Conservation (phyloP, 2,113 vertebrate species). For the Microtus montanus region DNA sequence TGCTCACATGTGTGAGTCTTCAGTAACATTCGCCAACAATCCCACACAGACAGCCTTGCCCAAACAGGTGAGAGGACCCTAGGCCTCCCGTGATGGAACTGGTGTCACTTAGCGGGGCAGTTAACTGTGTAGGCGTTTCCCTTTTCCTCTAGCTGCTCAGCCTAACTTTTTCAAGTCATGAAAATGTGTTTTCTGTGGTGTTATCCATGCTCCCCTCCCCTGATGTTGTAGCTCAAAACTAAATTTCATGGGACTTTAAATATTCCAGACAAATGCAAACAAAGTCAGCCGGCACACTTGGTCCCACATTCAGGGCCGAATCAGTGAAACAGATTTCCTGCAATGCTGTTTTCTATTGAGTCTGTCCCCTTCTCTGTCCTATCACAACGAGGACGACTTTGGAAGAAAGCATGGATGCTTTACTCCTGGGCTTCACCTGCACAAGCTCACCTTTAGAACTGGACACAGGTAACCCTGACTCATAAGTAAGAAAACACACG, state of each 20-base stretch:
- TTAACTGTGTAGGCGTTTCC: background rate
- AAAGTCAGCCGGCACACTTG: background rate
- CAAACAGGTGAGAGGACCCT: background rate
- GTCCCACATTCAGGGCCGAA: background rate
- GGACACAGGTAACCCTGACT: background rate
- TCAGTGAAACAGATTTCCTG: background rate
- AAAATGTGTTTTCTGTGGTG: conserved; percentile 21
- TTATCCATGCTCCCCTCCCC: background rate
- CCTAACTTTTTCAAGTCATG: background rate
- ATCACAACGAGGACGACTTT: background rate
- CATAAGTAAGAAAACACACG: background rate
- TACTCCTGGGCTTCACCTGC: background rate
- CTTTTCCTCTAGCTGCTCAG: background rate
- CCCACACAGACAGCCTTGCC: background rate
- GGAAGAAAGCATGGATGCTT: background rate
- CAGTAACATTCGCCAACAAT: background rate
- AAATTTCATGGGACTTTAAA: conserved; percentile 58
- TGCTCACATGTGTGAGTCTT: background rate
- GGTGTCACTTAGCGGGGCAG: background rate
- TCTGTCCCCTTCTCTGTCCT: background rate
- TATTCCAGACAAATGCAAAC: conserved; percentile 31
- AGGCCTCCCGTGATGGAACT: background rate
- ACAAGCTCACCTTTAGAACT: background rate
- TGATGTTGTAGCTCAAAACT: conserved; percentile 51
- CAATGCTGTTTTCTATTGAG: background rate